Conservation (phyloP, 1,140 invertebrate genomes). For the Zaprionus inermis region DNA sequence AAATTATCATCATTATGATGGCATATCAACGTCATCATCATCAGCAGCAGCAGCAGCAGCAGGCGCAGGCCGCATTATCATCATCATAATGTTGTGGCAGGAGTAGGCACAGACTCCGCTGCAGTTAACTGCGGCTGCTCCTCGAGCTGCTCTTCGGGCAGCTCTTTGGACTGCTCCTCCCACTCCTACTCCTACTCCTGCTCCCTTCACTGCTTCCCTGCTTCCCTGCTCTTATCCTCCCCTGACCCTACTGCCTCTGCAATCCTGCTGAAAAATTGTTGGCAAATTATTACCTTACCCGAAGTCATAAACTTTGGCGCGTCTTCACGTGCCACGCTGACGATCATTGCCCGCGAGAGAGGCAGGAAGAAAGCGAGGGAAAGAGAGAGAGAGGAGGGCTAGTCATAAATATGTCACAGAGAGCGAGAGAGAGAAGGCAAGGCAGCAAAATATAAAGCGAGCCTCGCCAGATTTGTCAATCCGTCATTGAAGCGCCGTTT, state of each 20-base stretch:
- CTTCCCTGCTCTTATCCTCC: neutral
- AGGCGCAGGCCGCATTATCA: too few relatives aligned
- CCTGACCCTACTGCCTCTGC: too few relatives aligned
- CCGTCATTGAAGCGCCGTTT: slow-evolving; percentile 79
- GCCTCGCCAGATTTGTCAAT: slow-evolving; percentile 68
- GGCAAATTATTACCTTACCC: slow-evolving; percentile 79
- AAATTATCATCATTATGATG: slow-evolving; percentile 81
- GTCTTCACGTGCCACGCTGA: slow-evolving; percentile 70
- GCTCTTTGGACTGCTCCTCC: too few relatives aligned
- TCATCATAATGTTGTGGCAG: slow-evolving; percentile 11
- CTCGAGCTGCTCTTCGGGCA: neutral
- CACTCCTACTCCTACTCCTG: slow-evolving; percentile 17
- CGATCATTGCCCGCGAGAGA: slow-evolving; percentile 46
- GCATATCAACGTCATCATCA: slow-evolving; percentile 58
- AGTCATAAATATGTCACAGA: slow-evolving; percentile 80
- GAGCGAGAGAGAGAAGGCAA: slow-evolving; percentile 38
- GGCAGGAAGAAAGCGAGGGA: neutral
- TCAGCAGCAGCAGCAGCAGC: too few relatives aligned
- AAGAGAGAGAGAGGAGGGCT: slow-evolving; percentile 46
- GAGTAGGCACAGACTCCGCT: slow-evolving; percentile 50
- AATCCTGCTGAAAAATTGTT: slow-evolving; percentile 60
- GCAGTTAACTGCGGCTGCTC: slow-evolving; percentile 5
- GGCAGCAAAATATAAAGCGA: neutral
- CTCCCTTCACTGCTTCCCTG: neutral
- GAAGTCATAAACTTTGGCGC: slow-evolving; percentile 77